Evolutionary conservation across 2,888 invertebrate species (phyloP), one percentile per base, ranked within the genome.

Genomic region (Frankliniella intonsa): DNA sequence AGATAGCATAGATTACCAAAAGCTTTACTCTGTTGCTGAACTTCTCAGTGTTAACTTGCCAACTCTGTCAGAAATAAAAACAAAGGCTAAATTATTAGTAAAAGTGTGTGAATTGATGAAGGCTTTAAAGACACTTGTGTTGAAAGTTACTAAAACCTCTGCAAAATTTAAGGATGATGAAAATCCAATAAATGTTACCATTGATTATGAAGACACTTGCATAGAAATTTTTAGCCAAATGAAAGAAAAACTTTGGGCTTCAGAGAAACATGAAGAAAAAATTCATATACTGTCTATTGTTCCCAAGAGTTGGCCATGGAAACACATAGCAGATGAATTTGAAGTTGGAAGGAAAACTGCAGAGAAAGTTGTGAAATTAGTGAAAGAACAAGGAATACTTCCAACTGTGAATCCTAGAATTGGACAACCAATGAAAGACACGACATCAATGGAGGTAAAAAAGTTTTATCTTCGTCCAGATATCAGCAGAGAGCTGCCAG

Each of bases 391-490:
- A 11, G 82, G 82, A n/a, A 80, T 83, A 12, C 17, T 81, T 50
- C 65, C 81, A 12, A 79, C 80, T 51, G 81, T 83, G 76, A 81
- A 83, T 27, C 82, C 83, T 79, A 84, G 76, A 62, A 82, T 82
- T 17, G 81, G 82, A 79, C 80, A 83, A 82, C 79, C 81, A 22
- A 49, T 82, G 22, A 25, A 38, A 12, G n/a, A 50, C 5, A 62
- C 80, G 62, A 80, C 65, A 80, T 81, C 14, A n/a, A 50, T 76
- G 79, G 17, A 50, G 50, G 80, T 83, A 17, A 22, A 82, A 80
- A 49, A 14, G 10, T 84, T 84, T 82, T 83, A 84, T 79, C 62
- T 81, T 49, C 80, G 69, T 19, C 83, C 82, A 62, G 84, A 83
- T 27, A 81, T 82, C 19, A 84, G 83, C 82, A 65, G 83, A 62